These are phyloP conservation scores for Eonycteris spelaea DNA, from an alignment of 2,113 vertebrate species.

Conservation along the genomic window DNA sequence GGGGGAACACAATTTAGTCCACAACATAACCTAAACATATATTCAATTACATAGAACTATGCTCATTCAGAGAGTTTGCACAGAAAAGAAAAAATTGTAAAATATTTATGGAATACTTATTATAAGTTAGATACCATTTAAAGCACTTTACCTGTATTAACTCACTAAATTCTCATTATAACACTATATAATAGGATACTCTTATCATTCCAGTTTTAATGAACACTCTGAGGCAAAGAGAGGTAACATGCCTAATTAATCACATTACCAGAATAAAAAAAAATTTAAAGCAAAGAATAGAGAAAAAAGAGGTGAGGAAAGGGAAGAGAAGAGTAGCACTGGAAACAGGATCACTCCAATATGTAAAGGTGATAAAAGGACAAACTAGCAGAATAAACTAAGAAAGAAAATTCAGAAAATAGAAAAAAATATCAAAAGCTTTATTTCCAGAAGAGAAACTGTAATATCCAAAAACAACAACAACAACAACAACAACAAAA, in stretches of 20 bases:
- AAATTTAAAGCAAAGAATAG: background rate
- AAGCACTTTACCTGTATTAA: background rate
- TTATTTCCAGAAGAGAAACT: background rate
- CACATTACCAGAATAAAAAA: background rate
- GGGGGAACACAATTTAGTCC: background rate
- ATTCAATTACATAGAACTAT: background rate
- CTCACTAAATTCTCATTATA: background rate
- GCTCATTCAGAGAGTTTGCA: background rate
- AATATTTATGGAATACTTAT: background rate
- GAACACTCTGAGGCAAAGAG: background rate
- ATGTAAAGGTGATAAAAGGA: background rate
- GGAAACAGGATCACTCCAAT: background rate
- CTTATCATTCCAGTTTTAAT: background rate
- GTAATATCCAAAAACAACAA: background rate
- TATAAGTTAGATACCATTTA: background rate
- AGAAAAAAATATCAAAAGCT: background rate
- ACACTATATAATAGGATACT: background rate
- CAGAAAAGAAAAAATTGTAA: background rate
- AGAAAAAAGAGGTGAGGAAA: background rate
- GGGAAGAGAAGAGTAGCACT: background rate
- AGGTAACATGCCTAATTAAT: background rate
- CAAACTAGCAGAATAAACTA: background rate
- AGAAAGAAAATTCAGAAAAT: background rate
- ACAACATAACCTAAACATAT: background rate
- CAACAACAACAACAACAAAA: background rate